Evolutionary conservation across 1,140 invertebrate genomes (phyloP), one percentile per base, ranked within the genome.

Genomic region (Dysdera silvatica): DNA sequence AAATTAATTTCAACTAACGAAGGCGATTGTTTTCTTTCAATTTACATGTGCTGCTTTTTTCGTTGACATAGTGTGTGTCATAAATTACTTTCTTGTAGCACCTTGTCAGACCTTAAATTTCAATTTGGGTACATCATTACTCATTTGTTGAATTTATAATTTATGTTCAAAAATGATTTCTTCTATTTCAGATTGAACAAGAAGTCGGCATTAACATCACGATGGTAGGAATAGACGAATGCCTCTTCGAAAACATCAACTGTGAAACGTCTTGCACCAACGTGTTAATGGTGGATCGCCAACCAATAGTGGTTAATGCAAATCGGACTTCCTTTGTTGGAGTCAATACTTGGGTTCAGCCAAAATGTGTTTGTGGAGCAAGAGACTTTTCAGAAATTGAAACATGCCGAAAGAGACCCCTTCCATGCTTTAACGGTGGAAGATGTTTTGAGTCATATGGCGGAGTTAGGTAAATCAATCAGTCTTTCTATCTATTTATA

Each of bases 161-260:
- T 31, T 1, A 0, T 8, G 0, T 14, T 51, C 20, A 16, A 29
- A 14, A 29, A 37, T 23, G 23, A 14, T 43, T 37, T 43, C 14
- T 35, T 14, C 16, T 14, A 6, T 24, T 48, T 16, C 37, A 66
- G 60, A 95, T 98, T 74, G 92, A 96, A 78, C 83, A 85, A 69
- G 86, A 89, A 66, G 87, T 96, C 7, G 93, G 92, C 26, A 91
- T 97, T 49, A 93, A 94, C 71, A 95, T 98, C 43, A 92, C 89
- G 4, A 96, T 97, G 92, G 91, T 97, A 3, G 92, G 92, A 57
- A 97, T 98, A 67, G 94, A 98, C 71, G 92, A 97, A 77, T 98
- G 95, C 76, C 79, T 95, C 29, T 91, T 94, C 74, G 92, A 95
- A 78, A 93, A 64, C 73, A 88, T 88, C 77, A 97, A 94, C 78